These are phyloP conservation scores for Ceratosolen fusciceps DNA, from an alignment of 1,140 invertebrate genomes.

Conservation along the genomic window DNA sequence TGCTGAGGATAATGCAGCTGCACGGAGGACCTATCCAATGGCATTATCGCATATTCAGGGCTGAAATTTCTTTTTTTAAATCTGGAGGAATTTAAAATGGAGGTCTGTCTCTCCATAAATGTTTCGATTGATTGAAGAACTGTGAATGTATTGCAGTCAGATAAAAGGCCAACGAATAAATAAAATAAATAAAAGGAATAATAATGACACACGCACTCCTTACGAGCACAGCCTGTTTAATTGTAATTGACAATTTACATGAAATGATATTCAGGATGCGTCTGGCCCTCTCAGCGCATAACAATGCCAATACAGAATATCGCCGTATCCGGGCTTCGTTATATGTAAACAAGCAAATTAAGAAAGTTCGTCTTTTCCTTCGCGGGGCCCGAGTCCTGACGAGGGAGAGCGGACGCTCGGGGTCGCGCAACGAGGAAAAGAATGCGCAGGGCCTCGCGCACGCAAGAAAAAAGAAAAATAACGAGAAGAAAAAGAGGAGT, in stretches of 20 bases:
- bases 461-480: not conserved
- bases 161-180: not conserved
- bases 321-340: conserved; percentile 40
- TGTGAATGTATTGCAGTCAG: conserved; percentile 16
- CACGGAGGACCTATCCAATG: not conserved
- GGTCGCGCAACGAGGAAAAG: conserved; percentile 5
- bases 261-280: conserved; percentile 29
- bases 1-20: not conserved
- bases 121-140: conserved; percentile 21
- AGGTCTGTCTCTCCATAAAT: not conserved
- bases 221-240: conserved; percentile 26
- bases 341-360: conserved; percentile 52
- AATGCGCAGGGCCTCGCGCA: not conserved
- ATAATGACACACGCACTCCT: not conserved
- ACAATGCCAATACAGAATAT: conserved; percentile 44
- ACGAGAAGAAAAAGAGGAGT: not conserved
- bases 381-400: not conserved
- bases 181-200: too few species aligned
- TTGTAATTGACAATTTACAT: conserved; percentile 45
- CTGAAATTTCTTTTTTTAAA: not conserved
- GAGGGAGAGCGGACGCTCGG: not conserved
- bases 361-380: conserved; percentile 35
- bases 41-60: not conserved
- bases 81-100: not conserved
- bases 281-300: not conserved